These are phyloP conservation scores for Romanogobio albipinnatus DNA, from an alignment of 2,113 vertebrate species.

Conservation along the genomic window DNA sequence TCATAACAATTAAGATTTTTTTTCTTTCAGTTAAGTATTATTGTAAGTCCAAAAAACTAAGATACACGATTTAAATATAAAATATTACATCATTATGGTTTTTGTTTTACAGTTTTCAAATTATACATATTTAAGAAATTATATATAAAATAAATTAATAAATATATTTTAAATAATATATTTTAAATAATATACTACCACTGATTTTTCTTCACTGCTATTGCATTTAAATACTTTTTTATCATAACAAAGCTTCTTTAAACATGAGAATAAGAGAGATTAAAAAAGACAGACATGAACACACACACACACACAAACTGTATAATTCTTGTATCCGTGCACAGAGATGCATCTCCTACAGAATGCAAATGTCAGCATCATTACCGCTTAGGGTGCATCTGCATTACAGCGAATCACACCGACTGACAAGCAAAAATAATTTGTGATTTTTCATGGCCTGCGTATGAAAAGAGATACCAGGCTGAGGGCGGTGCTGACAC, in stretches of 20 bases:
- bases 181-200: no score
- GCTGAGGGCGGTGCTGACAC: background rate
- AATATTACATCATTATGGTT: no score
- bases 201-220: background rate
- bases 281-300: background rate
- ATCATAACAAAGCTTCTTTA: background rate
- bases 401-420: background rate
- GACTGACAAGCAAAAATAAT: background rate
- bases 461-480: background rate
- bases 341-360: background rate
- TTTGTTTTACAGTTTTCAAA: no score
- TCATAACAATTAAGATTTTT: no score
- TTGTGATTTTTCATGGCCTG: background rate
- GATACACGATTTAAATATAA: no score
- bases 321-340: background rate
- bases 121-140: no score
- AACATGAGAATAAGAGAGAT: no score
- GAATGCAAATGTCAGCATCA: slow-evolving; percentile 13
- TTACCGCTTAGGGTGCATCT: background rate
- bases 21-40: no score
- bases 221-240: background rate
- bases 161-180: no score
- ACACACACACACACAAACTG: background rate
- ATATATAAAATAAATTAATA: no score
- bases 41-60: no score